Evolutionary conservation across 2,113 vertebrate species (phyloP).

Genomic region (Otis tarda): DNA sequence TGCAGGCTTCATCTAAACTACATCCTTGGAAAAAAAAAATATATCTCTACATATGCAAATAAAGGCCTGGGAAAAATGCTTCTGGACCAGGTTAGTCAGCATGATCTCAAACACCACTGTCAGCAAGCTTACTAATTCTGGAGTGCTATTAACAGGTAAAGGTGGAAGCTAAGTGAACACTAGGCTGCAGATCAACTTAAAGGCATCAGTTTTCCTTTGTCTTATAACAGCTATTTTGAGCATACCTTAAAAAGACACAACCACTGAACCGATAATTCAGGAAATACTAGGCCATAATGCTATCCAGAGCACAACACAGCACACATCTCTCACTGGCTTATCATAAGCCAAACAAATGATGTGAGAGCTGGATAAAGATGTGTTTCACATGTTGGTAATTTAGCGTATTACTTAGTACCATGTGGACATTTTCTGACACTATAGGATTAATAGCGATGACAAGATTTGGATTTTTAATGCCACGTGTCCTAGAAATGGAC

Average conservation of each 20-base stretch:
- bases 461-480: neutral
- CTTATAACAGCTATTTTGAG: neutral
- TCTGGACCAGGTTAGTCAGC: neutral
- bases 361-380: neutral
- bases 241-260: neutral
- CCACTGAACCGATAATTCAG: neutral
- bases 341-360: neutral
- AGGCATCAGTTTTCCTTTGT: neutral
- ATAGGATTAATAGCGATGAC: neutral
- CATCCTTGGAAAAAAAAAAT: neutral
- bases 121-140: neutral
- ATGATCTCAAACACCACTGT: neutral
- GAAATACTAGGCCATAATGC: neutral
- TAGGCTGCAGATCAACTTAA: neutral
- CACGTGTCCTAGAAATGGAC: neutral
- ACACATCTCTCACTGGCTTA: neutral
- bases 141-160: neutral
- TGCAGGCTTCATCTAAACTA: neutral
- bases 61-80: neutral
- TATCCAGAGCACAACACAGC: neutral
- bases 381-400: neutral
- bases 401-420: neutral
- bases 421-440: neutral
- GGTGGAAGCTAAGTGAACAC: neutral
- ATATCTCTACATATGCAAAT: neutral